Evolutionary conservation across 2,113 vertebrate species (phyloP).

Genomic region (Sitta europaea): DNA sequence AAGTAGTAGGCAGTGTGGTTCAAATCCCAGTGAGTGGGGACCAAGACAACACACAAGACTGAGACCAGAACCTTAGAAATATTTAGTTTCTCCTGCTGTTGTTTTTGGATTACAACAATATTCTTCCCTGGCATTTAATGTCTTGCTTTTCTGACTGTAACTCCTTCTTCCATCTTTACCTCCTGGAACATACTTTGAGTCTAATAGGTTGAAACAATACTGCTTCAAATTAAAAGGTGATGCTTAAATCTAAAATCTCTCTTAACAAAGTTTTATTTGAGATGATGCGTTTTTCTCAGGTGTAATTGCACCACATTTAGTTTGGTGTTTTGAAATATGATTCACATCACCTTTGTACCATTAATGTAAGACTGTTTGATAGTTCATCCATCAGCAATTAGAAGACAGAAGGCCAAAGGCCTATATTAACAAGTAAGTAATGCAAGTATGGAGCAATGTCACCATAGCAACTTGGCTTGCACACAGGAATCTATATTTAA

Average conservation of each 20-base stretch:
- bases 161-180: not conserved
- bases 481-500: constrained; percentile 52
- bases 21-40: not conserved
- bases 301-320: not conserved
- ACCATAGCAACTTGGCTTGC: constrained; percentile 51
- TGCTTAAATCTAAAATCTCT: not conserved
- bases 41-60: not conserved
- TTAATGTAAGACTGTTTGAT: constrained; percentile 23
- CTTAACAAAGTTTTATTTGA: not conserved
- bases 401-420: constrained; percentile 18
- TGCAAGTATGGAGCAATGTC: constrained; percentile 31
- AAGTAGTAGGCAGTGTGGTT: not conserved
- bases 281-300: not conserved
- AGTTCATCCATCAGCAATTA: constrained; percentile 17
- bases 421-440: constrained; percentile 37
- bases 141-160: not conserved
- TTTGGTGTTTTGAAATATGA: constrained; percentile 1
- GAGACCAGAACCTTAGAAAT: not conserved
- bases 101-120: not conserved
- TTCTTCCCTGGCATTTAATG: not conserved
- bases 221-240: not conserved
- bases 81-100: not conserved
- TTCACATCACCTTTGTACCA: not conserved
- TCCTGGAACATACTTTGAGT: not conserved
- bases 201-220: not conserved